Evolutionary conservation across 2,888 invertebrate species (phyloP), one percentile per base, ranked within the genome.

Genomic region (Zygothrica quintamaculata): DNA sequence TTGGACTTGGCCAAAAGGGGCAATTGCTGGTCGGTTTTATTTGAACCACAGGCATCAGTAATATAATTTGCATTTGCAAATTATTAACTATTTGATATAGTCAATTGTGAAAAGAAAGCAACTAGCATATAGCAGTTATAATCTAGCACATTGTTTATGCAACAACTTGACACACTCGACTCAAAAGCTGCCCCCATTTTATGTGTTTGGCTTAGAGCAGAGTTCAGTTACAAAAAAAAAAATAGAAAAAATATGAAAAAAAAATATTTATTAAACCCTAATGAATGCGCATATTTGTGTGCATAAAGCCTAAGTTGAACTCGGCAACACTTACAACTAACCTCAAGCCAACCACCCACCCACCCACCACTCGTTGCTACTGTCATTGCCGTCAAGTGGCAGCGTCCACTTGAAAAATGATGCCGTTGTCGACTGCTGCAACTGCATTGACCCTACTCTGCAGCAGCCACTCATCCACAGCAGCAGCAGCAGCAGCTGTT

Each of bases 221-320:
- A n/a, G n/a, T n/a, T n/a, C n/a, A n/a, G n/a, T n/a, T n/a, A n/a
- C n/a, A n/a, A n/a, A n/a, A n/a, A n/a, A n/a, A n/a, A n/a, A n/a
- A n/a, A 58, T 40, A 42, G 39, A 58, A 33, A 42, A 29, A 44
- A 9, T 22, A 42, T 44, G 11, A 16, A 47, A 44, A 51, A 65
- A 46, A 65, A 76, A 68, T 80, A 84, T 87, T 87, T 80, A 85
- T 87, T 87, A 80, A 87, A 57, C 80, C 72, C 71, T 87, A 87
- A 80, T 87, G 80, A 81, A 80, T 87, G 85, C 75, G 80, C 80
- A 87, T 82, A 80, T 80, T 87, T 85, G 50, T n/a, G n/a, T n/a
- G n/a, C n/a, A n/a, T n/a, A n/a, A 59, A 50, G 56, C 51, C 51
- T 37, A 46, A 53, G 55, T 53, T 66, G 29, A 46, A 31, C 36